Base-by-base conservation (phyloP, 2,888 invertebrate species). In the Melitaea athalia region DNA sequence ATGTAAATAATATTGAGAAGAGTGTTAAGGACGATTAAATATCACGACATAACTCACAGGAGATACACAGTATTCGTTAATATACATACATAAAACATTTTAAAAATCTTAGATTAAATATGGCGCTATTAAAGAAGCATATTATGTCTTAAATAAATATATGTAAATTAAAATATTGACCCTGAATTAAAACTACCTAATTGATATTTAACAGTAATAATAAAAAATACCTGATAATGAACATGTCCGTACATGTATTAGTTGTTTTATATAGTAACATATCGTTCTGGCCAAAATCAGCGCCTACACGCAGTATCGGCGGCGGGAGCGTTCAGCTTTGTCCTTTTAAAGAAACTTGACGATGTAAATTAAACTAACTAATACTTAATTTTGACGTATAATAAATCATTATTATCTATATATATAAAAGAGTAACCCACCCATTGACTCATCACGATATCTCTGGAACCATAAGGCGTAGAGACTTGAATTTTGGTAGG, bases 331-430 rank as follows among this genome's bases (percentile, higher is more conserved):
- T 85, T 85, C 82, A 78, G 81, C 78, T 75, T 79, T 76, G 59
- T 63, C 87, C 87, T 72, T 83, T 81, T 81, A 81, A 24, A 81
- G 86, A 57, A 81, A 71, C 80, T 78, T 79, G 82, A 75, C 80
- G 74, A 67, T 78, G 75, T 79, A 78, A 76, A 74, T 75, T 73
- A 63, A 68, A 63, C 49, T 64, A 72, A 64, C 15, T 45, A 61
- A 59, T 59, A 50, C 63, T 69, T 55, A 31, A 59, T 43, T 64
- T 59, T 15, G 47, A 50, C 50, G 52, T 65, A 52, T 65, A 65
- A 65, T 65, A 65, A 60, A 65, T 65, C 59, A 59, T 43, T 43
- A 42, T 52, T 5, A 52, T 15, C n/a, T n/a, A n/a, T n/a, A n/a
- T n/a, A n/a, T n/a, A n/a, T n/a, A n/a, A n/a, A n/a, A n/a, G n/a